phyloP scores from a whole-genome alignment of 2,888 invertebrate species.

The Drosophila mayaguana region DNA sequence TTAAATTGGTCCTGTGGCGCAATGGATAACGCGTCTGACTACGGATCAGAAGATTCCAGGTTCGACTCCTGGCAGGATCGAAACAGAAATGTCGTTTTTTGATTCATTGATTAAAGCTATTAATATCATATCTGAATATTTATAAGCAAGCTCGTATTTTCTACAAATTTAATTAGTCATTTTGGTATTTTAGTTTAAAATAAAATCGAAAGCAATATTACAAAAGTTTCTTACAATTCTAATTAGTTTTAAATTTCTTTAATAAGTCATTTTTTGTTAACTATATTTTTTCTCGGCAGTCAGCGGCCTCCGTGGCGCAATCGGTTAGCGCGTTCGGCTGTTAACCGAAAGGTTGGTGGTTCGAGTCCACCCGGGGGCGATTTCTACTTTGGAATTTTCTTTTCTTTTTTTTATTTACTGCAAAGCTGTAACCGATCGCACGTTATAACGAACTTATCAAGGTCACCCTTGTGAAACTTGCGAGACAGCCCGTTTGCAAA shows the following conservation, averaged over 20 bases:
- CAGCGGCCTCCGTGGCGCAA: constrained; percentile 62
- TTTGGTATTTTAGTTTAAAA: too few species aligned
- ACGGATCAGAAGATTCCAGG: constrained; percentile 86
- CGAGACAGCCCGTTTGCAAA: constrained; percentile 30
- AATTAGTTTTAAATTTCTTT: too few species aligned
- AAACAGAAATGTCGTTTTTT: too few species aligned
- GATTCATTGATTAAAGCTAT: too few species aligned
- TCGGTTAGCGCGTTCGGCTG: constrained; percentile 99
- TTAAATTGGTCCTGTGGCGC: constrained; percentile 85
- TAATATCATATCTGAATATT: too few species aligned
- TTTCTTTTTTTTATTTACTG: background rate
- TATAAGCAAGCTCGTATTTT: too few species aligned
- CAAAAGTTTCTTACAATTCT: too few species aligned
- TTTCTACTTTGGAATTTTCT: background rate
- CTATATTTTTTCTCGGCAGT: background rate
- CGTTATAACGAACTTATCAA: constrained; percentile 25
- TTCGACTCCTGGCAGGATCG: constrained; percentile 86
- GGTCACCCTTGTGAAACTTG: constrained; percentile 42
- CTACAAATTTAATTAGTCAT: too few species aligned
- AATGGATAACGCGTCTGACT: constrained; percentile 86
- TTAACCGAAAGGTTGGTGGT: constrained; percentile 99
- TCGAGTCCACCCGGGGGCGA: constrained; percentile 98
- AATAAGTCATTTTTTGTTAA: too few species aligned
- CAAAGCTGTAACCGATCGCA: constrained; percentile 9
- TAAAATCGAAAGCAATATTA: too few species aligned